These are phyloP conservation scores for Semnornis frantzii DNA, from an alignment of 2,113 vertebrate species.

Conservation along the genomic window DNA sequence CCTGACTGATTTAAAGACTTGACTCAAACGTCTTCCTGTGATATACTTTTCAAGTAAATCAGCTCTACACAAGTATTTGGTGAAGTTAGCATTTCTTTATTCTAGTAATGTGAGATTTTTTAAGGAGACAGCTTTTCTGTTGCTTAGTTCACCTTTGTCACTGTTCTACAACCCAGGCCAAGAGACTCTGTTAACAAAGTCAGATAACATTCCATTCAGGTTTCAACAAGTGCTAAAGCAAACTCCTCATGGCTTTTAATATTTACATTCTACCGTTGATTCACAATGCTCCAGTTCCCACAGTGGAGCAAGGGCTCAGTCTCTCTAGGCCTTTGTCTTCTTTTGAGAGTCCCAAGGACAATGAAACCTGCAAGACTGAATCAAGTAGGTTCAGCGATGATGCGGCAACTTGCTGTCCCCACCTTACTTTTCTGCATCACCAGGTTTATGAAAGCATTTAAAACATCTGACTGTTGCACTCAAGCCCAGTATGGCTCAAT, in stretches of 20 bases:
- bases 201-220: conserved; percentile 22
- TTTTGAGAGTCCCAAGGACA: not conserved
- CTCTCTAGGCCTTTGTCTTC: not conserved
- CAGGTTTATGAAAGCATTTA: not conserved
- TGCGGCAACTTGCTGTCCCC: not conserved
- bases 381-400: not conserved
- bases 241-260: not conserved
- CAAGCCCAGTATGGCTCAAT: not conserved
- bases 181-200: not conserved
- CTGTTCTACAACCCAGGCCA: not conserved
- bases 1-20: not conserved
- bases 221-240: conserved; percentile 8
- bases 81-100: not conserved
- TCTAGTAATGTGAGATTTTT: not conserved
- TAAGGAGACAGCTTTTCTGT: not conserved
- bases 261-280: not conserved
- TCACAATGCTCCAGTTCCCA: not conserved
- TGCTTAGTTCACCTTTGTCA: not conserved
- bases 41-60: not conserved
- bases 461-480: not conserved
- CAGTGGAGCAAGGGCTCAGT: rapidly evolving
- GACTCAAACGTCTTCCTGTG: not conserved
- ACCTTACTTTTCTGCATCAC: not conserved
- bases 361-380: not conserved
- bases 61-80: not conserved